phyloP scores from a whole-genome alignment of 2,888 invertebrate genomes.

The Drosophila longiperda region DNA sequence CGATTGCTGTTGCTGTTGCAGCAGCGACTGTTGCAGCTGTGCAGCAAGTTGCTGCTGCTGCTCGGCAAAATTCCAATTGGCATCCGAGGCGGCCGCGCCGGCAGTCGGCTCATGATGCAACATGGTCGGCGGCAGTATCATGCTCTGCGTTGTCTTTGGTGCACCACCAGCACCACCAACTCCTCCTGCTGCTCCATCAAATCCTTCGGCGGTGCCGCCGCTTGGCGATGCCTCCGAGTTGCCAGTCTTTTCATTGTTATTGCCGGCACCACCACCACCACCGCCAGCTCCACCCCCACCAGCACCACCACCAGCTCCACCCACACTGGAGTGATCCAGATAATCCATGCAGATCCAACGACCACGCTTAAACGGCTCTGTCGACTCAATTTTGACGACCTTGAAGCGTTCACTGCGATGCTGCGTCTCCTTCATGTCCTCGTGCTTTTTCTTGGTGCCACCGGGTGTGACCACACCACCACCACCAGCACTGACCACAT shows the following conservation, averaged over 20 bases:
- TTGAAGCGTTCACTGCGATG: conserved; percentile 94
- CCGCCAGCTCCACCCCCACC: background rate
- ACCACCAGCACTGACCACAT: conserved; percentile 86
- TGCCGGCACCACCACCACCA: conserved; percentile 50
- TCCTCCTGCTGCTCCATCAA: conserved; percentile 1
- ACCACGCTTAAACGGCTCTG: conserved; percentile 96
- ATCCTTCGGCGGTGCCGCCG: background rate
- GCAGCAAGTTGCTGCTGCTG: conserved; percentile 40
- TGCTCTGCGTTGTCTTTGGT: conserved; percentile 82
- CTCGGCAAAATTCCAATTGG: conserved; percentile 80
- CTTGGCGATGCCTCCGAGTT: conserved; percentile 54
- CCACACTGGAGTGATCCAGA: conserved; percentile 90
- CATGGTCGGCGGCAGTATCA: conserved; percentile 80
- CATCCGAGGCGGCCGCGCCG: conserved; percentile 78
- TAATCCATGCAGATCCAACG: conserved; percentile 98
- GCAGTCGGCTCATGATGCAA: conserved; percentile 77
- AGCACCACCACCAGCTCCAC: background rate
- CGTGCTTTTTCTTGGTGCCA: conserved; percentile 85
- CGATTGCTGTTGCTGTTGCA: conserved; percentile 60
- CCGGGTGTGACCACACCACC: conserved; percentile 83
- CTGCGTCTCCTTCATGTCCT: conserved; percentile 88
- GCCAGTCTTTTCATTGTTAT: conserved; percentile 82
- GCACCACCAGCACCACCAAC: conserved; percentile 36
- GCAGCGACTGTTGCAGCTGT: conserved; percentile 38
- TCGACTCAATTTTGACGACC: conserved; percentile 97